Conservation (phyloP, 2,113 vertebrate genomes). For the Trematocara variabile region DNA sequence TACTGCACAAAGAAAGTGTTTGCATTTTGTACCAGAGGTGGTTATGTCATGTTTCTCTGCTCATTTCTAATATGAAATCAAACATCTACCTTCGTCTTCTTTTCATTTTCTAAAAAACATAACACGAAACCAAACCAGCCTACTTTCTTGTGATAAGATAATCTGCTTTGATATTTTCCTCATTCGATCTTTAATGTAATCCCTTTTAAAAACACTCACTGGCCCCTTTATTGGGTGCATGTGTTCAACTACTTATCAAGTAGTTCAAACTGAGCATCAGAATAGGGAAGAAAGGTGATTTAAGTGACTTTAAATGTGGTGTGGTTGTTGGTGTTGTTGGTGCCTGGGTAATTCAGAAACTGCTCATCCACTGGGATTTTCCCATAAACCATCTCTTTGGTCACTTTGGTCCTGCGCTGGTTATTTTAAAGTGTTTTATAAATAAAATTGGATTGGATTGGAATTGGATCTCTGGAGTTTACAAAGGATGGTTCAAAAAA, state of each 20-base stretch:
- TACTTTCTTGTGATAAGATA: not conserved
- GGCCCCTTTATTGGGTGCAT: not conserved
- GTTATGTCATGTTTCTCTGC: not conserved
- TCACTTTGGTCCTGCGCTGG: not conserved
- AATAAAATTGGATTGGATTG: not conserved
- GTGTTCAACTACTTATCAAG: not conserved
- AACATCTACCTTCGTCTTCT: not conserved
- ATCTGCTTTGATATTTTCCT: not conserved
- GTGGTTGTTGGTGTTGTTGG: not conserved
- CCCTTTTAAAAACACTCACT: not conserved
- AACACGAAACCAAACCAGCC: accelerated
- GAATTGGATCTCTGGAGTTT: not conserved
- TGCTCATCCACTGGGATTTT: not conserved
- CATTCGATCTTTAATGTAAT: not conserved
- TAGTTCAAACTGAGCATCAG: not conserved
- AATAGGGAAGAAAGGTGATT: not conserved
- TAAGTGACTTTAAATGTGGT: not conserved
- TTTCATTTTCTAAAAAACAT: not conserved
- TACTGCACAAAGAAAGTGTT: not conserved
- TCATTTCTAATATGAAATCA: not conserved
- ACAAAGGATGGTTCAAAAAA: not conserved
- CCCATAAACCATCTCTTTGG: not conserved
- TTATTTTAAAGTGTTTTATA: accelerated
- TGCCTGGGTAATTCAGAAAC: not conserved
- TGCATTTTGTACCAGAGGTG: not conserved